These are phyloP conservation scores for Tetheella fluctuosa DNA, from an alignment of 2,888 invertebrate species.

Conservation along the genomic window DNA sequence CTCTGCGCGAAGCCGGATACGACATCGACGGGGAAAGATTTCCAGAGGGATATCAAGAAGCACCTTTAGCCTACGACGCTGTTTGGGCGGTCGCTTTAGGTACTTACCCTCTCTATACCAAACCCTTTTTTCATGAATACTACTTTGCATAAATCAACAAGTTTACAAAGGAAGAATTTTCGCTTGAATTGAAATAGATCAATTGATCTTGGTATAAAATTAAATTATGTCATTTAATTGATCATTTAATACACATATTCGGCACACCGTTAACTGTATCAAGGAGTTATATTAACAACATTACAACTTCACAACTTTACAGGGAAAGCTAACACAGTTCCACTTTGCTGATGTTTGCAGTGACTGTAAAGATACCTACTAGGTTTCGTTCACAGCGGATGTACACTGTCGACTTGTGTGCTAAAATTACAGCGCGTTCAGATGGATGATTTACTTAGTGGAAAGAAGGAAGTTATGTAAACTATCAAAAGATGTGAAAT, in stretches of 20 bases:
- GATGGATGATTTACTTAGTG: slow-evolving; percentile 5
- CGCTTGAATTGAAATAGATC: background rate
- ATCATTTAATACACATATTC: too few relatives aligned
- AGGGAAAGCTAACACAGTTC: slow-evolving; percentile 1
- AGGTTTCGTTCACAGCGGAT: background rate
- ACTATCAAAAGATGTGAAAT: background rate
- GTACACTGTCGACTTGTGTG: background rate
- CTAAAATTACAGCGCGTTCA: background rate
- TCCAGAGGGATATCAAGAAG: slow-evolving; percentile 98
- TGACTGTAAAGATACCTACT: background rate
- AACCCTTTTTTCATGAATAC: slow-evolving; percentile 6
- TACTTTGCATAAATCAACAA: slow-evolving; percentile 4
- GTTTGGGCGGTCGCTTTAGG: slow-evolving; percentile 99
- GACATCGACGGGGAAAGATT: slow-evolving; percentile 94
- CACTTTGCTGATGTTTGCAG: slow-evolving; percentile 8
- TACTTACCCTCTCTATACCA: slow-evolving; percentile 50
- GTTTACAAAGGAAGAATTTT: background rate
- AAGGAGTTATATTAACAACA: background rate
- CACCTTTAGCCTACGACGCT: slow-evolving; percentile 99
- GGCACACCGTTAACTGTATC: background rate
- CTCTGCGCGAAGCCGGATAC: slow-evolving; percentile 91
- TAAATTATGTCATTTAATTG: background rate
- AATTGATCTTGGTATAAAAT: background rate
- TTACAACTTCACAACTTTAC: background rate
- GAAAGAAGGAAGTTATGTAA: background rate